Evolutionary conservation across 2,113 vertebrate species (phyloP).

Genomic region (Sula dactylatra): DNA sequence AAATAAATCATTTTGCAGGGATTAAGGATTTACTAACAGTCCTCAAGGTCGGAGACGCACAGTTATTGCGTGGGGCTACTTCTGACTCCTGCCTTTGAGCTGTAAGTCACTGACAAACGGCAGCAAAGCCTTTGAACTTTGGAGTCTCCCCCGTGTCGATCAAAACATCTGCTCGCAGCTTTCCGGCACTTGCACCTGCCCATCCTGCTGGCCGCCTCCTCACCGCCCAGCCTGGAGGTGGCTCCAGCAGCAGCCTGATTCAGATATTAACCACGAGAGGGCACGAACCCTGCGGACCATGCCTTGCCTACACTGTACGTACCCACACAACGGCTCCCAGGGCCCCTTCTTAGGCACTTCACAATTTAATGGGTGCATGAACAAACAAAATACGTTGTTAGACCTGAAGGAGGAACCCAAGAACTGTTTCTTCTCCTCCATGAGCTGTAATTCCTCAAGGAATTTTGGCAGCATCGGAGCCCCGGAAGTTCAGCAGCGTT

Average conservation of each 20-base stretch:
- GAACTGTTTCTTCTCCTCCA: neutral
- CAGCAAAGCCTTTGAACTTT: neutral
- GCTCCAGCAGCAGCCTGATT: neutral
- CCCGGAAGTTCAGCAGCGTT: fast-evolving
- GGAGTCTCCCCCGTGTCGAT: fast-evolving
- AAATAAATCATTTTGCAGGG: neutral
- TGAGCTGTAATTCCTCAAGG: fast-evolving
- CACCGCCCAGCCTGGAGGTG: fast-evolving
- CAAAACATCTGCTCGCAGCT: neutral
- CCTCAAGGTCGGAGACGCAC: neutral
- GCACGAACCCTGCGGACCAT: fast-evolving
- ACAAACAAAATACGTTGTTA: fast-evolving
- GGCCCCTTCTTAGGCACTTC: neutral
- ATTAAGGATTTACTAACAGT: neutral
- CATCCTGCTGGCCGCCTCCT: neutral
- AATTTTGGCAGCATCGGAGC: neutral
- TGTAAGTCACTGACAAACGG: fast-evolving
- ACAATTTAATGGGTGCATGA: fast-evolving
- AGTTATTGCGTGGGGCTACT: neutral
- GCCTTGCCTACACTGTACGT: fast-evolving
- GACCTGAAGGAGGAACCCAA: neutral
- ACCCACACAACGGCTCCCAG: neutral
- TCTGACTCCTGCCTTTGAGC: neutral
- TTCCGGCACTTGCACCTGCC: fast-evolving
- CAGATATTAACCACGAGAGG: neutral